phyloP scores from a whole-genome alignment of 2,888 invertebrate species.

The Saturnia pavonia region DNA sequence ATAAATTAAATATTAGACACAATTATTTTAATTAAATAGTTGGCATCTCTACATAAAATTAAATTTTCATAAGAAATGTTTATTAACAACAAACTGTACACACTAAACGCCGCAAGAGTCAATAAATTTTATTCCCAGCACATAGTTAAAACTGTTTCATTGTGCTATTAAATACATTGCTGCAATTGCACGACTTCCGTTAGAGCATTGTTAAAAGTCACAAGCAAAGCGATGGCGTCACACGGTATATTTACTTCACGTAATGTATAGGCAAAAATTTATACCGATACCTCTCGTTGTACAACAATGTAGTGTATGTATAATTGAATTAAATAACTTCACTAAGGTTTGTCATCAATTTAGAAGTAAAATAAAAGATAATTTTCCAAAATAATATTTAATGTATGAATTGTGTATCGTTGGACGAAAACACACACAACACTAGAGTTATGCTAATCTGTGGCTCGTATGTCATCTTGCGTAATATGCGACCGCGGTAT shows the following conservation, averaged over 20 bases:
- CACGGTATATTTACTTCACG: slow-evolving; percentile 22
- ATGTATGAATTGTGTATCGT: slow-evolving; percentile 20
- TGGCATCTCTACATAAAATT: neutral
- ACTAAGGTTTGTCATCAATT: too few relatives aligned
- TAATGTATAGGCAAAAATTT: slow-evolving; percentile 22
- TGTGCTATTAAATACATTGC: slow-evolving; percentile 58
- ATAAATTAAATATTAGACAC: neutral
- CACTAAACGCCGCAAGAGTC: slow-evolving; percentile 45
- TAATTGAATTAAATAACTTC: too few relatives aligned
- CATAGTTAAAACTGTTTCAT: slow-evolving; percentile 54
- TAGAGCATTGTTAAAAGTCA: slow-evolving; percentile 42
- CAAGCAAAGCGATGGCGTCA: slow-evolving; percentile 23
- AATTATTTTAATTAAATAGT: neutral
- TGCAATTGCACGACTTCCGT: slow-evolving; percentile 55
- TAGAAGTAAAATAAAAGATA: neutral
- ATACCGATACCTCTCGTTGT: neutral
- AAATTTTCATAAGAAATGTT: slow-evolving; percentile 10
- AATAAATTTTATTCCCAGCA: slow-evolving; percentile 51
- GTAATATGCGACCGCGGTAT: slow-evolving; percentile 72
- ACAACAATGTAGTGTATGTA: neutral
- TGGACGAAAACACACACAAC: slow-evolving; percentile 39
- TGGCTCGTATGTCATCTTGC: slow-evolving; percentile 76
- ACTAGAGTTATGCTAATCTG: slow-evolving; percentile 75
- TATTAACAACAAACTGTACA: slow-evolving; percentile 41
- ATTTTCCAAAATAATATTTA: neutral